Evolutionary conservation across 2,113 vertebrate genomes (phyloP).

Genomic region (Gambusia holbrooki): DNA sequence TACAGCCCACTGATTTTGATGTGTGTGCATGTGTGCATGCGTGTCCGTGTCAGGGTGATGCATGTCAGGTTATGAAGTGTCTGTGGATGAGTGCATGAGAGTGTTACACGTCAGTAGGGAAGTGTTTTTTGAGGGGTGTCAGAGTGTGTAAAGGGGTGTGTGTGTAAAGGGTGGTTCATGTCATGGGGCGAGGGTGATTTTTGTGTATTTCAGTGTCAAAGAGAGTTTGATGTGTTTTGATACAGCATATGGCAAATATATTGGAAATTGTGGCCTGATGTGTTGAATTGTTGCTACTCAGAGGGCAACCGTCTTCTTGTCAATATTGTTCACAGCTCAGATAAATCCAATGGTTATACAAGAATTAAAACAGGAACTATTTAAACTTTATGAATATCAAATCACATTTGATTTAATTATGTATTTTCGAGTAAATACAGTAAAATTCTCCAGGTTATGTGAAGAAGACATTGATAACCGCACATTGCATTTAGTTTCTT

Average conservation of each 20-base stretch:
- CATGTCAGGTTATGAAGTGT: constrained; percentile 79
- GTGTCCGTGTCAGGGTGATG: constrained; percentile 72
- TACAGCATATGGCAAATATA: constrained; percentile 67
- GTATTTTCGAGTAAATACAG: too few relatives aligned
- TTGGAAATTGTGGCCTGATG: constrained; percentile 47
- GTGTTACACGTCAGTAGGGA: constrained; percentile 70
- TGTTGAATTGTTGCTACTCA: constrained; percentile 39
- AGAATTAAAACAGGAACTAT: neutral
- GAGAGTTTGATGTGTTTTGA: constrained; percentile 74
- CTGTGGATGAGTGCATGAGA: constrained; percentile 70
- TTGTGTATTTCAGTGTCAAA: constrained; percentile 74
- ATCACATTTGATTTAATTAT: neutral
- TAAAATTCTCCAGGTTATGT: neutral
- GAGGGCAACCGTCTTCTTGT: constrained; percentile 17
- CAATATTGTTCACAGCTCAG: constrained; percentile 25
- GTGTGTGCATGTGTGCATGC: constrained; percentile 62
- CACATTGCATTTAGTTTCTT: neutral
- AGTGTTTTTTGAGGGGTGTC: constrained; percentile 78
- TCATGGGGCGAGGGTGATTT: constrained; percentile 62
- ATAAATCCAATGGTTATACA: neutral
- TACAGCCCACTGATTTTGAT: constrained; percentile 77
- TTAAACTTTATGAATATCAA: neutral
- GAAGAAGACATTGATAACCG: neutral
- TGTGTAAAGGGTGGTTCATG: constrained; percentile 72
- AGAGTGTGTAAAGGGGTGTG: constrained; percentile 68